These are phyloP conservation scores for Pristionchus japonicus DNA, from an alignment of 2,888 invertebrate species.

Conservation along the genomic window DNA sequence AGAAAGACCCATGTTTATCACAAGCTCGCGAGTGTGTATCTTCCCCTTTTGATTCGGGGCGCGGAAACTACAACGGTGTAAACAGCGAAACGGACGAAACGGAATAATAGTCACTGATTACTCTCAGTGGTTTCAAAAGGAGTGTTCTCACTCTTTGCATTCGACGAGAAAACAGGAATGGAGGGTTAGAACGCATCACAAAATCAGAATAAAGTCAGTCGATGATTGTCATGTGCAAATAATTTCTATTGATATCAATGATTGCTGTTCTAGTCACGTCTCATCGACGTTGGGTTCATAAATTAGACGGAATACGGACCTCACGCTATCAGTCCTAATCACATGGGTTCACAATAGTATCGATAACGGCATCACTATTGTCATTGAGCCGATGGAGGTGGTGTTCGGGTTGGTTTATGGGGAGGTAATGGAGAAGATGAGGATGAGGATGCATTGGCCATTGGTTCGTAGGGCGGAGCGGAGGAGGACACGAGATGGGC, in stretches of 20 bases:
- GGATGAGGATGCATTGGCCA: background rate
- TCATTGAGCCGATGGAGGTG: background rate
- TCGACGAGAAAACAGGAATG: background rate
- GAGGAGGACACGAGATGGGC: background rate
- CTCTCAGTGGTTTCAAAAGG: background rate
- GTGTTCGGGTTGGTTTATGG: background rate
- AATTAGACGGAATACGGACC: background rate
- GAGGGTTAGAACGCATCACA: too few species aligned
- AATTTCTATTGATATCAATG: background rate
- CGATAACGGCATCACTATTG: background rate
- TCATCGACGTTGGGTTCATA: background rate
- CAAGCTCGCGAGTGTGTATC: constrained; percentile 1
- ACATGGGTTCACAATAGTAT: too few species aligned
- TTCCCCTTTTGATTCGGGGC: background rate
- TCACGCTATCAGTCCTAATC: too few species aligned
- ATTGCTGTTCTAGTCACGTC: background rate
- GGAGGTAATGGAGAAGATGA: background rate
- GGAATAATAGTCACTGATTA: background rate
- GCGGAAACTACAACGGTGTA: constrained; percentile 13
- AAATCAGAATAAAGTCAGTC: background rate
- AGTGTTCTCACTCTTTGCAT: background rate
- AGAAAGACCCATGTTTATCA: constrained; percentile 14
- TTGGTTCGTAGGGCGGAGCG: background rate
- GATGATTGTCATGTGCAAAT: background rate
- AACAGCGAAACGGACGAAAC: background rate